A percentile compares a stretch with the other conserved stretches of the same genome.
These are phyloP conservation scores for Nysson spinosus DNA, from an alignment of 2,888 invertebrate genomes.

Conservation along the genomic window DNA sequence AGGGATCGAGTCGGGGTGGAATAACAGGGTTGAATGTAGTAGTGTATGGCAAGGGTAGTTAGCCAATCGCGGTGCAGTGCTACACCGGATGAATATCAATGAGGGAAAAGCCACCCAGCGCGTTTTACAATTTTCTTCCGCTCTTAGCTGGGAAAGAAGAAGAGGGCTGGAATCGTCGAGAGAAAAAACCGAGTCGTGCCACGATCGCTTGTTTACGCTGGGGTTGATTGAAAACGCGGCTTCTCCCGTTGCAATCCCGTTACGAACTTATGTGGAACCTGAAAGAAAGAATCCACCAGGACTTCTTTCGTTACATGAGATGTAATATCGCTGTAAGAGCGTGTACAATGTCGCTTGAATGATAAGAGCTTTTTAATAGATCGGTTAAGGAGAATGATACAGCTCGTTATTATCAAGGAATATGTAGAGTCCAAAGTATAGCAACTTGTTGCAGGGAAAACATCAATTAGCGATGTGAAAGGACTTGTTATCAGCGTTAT, in stretches of 20 bases:
- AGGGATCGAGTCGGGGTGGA: slow-evolving; percentile 35
- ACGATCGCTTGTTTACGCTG: slow-evolving; percentile 56
- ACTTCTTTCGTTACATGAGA: slow-evolving; percentile 29
- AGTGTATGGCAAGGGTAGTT: slow-evolving; percentile 69
- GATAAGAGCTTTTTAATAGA: too few relatives aligned
- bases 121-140: slow-evolving; percentile 70
- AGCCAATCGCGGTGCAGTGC: slow-evolving; percentile 72
- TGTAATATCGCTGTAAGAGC: background rate
- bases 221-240: slow-evolving; percentile 64
- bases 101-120: slow-evolving; percentile 68
- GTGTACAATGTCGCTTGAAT: background rate
- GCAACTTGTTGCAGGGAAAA: too few relatives aligned
- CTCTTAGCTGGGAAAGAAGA: slow-evolving; percentile 40
- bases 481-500: too few relatives aligned
- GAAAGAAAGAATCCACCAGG: slow-evolving; percentile 10
- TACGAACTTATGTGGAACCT: slow-evolving; percentile 26
- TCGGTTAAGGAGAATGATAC: too few relatives aligned
- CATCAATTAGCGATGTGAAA: too few relatives aligned
- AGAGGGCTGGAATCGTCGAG: slow-evolving; percentile 2
- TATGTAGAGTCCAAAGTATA: too few relatives aligned
- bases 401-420: too few relatives aligned
- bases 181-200: slow-evolving; percentile 25
- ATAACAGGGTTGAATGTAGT: slow-evolving; percentile 47
- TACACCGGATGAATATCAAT: slow-evolving; percentile 75
- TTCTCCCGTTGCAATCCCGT: slow-evolving; percentile 53